Conservation (phyloP, 2,888 invertebrate genomes). For the Microctonus brassicae region DNA sequence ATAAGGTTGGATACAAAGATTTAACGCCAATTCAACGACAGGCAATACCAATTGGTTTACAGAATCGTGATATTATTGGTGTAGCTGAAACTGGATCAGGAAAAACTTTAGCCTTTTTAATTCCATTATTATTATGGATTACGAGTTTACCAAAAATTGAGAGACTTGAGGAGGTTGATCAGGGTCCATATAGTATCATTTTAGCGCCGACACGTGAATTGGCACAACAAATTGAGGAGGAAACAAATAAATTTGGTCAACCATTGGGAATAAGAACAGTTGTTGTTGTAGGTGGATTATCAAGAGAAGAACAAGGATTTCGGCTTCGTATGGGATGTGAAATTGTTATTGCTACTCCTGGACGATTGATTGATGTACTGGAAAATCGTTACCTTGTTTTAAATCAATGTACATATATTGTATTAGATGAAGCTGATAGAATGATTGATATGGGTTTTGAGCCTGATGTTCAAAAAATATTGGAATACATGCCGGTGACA, state of each 20-base stretch:
- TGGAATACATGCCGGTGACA: conserved; percentile 97
- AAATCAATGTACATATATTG: conserved; percentile 98
- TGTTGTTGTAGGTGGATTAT: conserved; percentile 97
- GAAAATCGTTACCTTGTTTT: conserved; percentile 98
- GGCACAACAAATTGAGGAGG: conserved; percentile 99
- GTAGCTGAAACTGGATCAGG: conserved; percentile 99
- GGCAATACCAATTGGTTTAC: conserved; percentile 97
- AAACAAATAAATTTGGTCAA: conserved; percentile 96
- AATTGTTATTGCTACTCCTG: conserved; percentile 99
- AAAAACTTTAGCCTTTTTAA: conserved; percentile 98
- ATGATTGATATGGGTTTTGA: conserved; percentile 99
- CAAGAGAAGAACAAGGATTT: conserved; percentile 98
- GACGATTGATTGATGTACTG: conserved; percentile 97
- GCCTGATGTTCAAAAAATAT: conserved; percentile 96
- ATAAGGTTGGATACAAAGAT: conserved; percentile 95
- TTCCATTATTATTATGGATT: conserved; percentile 98
- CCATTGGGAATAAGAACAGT: conserved; percentile 94
- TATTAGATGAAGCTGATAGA: conserved; percentile 95
- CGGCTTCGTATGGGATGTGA: conserved; percentile 96
- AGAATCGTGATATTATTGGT: conserved; percentile 97
- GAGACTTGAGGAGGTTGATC: conserved; percentile 89
- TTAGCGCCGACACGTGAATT: conserved; percentile 98
- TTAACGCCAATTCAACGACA: conserved; percentile 99
- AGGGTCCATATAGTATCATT: conserved; percentile 99
- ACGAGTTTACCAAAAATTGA: conserved; percentile 97